phyloP scores from a whole-genome alignment of 2,888 invertebrate genomes.

The Xestobium rufovillosum region DNA sequence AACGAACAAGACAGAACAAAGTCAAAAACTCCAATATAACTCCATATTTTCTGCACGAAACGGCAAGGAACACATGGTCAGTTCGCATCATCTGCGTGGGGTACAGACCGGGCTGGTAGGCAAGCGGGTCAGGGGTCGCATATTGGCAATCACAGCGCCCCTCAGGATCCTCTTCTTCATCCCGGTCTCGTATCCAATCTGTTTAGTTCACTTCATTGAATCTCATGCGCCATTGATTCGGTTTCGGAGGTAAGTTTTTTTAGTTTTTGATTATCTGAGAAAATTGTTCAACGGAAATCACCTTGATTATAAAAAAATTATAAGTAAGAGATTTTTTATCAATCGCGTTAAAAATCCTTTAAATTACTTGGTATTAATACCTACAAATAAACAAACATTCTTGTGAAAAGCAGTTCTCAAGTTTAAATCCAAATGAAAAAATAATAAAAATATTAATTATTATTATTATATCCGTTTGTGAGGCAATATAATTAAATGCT shows the following conservation, averaged over 20 bases:
- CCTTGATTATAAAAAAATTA: no score
- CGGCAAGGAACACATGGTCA: constrained; percentile 36
- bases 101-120: constrained; percentile 17
- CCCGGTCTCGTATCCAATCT: constrained; percentile 41
- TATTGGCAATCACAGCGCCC: constrained; percentile 38
- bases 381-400: no score
- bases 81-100: constrained; percentile 38
- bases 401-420: no score
- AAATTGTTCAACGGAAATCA: no score
- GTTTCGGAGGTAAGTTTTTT: constrained; percentile 38
- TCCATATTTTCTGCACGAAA: constrained; percentile 11
- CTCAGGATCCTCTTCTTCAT: constrained; percentile 31
- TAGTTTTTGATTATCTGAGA: constrained; percentile 30
- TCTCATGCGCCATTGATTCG: constrained; percentile 41
- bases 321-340: constrained; percentile 9
- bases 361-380: no score
- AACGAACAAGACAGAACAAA: no score
- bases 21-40: constrained; percentile 2
- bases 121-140: constrained; percentile 29
- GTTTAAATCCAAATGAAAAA: no score
- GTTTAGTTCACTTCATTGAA: constrained; percentile 42
- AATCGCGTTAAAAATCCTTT: no score
- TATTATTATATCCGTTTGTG: no score
- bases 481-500: no score
- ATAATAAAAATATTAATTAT: no score